These are phyloP conservation scores for Caenorhabditis afra DNA, from an alignment of 2,888 invertebrate species.

Conservation along the genomic window DNA sequence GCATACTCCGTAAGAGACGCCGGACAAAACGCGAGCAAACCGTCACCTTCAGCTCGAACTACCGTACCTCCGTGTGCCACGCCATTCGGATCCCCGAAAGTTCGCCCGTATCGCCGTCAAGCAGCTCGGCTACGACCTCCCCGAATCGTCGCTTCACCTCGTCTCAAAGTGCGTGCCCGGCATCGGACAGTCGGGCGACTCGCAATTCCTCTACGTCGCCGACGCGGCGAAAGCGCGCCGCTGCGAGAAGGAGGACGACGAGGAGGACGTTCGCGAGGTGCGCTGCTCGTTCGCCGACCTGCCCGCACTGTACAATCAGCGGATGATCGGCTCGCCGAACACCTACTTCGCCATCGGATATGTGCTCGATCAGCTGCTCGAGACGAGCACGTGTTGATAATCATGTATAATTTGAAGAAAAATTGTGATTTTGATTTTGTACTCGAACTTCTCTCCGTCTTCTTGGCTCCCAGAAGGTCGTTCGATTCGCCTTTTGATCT, in stretches of 20 bases:
- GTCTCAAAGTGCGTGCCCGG: constrained; percentile 36
- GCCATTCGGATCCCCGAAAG: constrained; percentile 29
- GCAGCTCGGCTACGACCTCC: constrained; percentile 45
- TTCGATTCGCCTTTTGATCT: background rate
- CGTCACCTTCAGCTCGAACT: constrained; percentile 46
- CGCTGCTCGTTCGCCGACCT: constrained; percentile 37
- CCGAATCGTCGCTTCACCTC: constrained; percentile 4
- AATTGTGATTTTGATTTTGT: too few species aligned
- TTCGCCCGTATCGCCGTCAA: constrained; percentile 24
- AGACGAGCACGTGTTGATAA: background rate
- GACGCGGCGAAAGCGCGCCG: constrained; percentile 28
- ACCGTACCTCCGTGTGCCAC: constrained; percentile 17
- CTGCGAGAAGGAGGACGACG: constrained; percentile 38
- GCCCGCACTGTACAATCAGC: constrained; percentile 28
- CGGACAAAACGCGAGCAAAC: background rate
- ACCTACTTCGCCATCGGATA: constrained; percentile 56
- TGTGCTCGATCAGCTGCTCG: constrained; percentile 35
- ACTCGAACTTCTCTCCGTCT: too few species aligned
- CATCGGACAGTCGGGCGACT: constrained; percentile 59
- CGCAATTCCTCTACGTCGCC: constrained; percentile 28
- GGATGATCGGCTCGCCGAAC: constrained; percentile 46
- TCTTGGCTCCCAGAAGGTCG: too few species aligned
- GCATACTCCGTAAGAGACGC: constrained; percentile 83
- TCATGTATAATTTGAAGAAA: too few species aligned
- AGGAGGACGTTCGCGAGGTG: constrained; percentile 39